A percentile compares a stretch with the other conserved stretches of the same genome.
phyloP scores from a whole-genome alignment of 2,888 invertebrate species.

The Meiosimyza decipiens region DNA sequence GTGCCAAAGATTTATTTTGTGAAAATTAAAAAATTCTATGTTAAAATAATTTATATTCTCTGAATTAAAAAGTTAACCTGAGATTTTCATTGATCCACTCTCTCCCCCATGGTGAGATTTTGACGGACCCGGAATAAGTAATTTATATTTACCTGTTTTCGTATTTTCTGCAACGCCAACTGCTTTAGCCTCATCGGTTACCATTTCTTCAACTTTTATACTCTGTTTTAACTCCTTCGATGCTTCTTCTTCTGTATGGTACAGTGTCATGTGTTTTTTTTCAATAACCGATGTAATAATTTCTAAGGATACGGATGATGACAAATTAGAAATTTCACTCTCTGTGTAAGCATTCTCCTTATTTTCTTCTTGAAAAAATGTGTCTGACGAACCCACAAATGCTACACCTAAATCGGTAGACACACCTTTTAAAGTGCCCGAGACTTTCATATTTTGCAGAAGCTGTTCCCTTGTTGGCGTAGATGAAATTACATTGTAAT shows the following conservation, averaged over 20 bases:
- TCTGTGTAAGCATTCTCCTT: slow-evolving; percentile 56
- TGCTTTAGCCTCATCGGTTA: neutral
- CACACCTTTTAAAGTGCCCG: slow-evolving; percentile 45
- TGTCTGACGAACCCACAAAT: slow-evolving; percentile 41
- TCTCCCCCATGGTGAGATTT: neutral
- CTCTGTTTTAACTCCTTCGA: neutral
- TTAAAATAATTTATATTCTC: too few relatives aligned
- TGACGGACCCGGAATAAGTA: too few relatives aligned
- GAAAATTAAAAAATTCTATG: too few relatives aligned
- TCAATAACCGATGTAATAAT: slow-evolving; percentile 50
- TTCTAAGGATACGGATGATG: slow-evolving; percentile 49
- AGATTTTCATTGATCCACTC: too few relatives aligned
- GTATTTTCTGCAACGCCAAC: too few relatives aligned
- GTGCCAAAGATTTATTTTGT: too few relatives aligned
- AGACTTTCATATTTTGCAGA: slow-evolving; percentile 45
- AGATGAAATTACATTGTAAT: slow-evolving; percentile 57
- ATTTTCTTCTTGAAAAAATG: slow-evolving; percentile 43
- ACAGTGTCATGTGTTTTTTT: slow-evolving; percentile 45
- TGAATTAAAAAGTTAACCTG: too few relatives aligned
- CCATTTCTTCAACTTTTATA: slow-evolving; percentile 32
- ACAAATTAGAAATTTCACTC: slow-evolving; percentile 44
- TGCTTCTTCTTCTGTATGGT: slow-evolving; percentile 45
- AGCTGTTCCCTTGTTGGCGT: slow-evolving; percentile 56
- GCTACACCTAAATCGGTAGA: slow-evolving; percentile 43
- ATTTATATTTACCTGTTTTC: too few relatives aligned